A percentile compares a stretch with the other conserved stretches of the same genome.
These are phyloP conservation scores for Grammomys surdaster DNA, from an alignment of 2,113 vertebrate genomes.

Conservation along the genomic window DNA sequence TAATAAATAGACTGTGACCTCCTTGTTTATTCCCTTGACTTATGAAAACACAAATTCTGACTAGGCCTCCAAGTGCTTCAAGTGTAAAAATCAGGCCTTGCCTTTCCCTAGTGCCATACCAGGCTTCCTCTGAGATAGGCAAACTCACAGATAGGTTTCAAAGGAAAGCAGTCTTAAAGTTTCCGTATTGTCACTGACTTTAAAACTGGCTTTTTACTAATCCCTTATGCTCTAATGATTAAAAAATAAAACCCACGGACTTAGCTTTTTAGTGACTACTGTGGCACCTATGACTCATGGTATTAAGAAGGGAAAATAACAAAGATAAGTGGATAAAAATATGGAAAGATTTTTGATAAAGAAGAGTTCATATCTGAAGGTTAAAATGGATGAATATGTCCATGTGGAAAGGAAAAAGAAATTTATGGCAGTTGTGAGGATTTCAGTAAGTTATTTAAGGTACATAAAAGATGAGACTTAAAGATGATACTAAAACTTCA, in stretches of 20 bases:
- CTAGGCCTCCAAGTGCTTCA: neutral
- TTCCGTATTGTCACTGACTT: neutral
- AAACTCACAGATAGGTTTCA: neutral
- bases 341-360: neutral
- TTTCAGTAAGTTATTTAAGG: neutral
- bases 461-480: neutral
- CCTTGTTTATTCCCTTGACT: neutral
- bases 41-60: neutral
- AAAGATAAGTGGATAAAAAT: neutral
- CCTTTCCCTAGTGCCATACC: neutral
- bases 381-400: neutral
- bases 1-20: neutral
- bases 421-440: neutral
- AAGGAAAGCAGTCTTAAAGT: neutral
- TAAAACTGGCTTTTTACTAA: neutral
- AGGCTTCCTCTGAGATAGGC: neutral
- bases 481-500: neutral
- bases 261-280: neutral
- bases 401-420: neutral
- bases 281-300: neutral
- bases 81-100: neutral
- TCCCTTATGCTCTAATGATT: neutral
- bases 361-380: neutral
- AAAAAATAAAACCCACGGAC: neutral
- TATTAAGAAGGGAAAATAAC: neutral